phyloP scores from a whole-genome alignment of 2,113 vertebrate genomes.

The Cariama cristata region DNA sequence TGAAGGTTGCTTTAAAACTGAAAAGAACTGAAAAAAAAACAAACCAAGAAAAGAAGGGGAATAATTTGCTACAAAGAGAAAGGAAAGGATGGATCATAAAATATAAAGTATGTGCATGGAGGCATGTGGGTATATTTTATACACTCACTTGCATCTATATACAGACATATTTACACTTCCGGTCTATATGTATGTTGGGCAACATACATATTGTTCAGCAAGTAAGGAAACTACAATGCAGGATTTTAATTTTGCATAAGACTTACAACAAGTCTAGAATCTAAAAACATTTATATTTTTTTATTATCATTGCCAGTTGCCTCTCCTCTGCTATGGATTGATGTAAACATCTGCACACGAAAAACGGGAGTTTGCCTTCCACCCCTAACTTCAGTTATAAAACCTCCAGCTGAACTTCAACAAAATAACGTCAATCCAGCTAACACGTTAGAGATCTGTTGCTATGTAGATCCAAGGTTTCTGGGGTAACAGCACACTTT shows the following conservation, averaged over 20 bases:
- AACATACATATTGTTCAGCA: neutral
- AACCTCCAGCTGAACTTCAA: neutral
- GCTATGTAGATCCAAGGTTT: neutral
- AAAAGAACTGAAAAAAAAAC: neutral
- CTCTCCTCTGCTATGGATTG: neutral
- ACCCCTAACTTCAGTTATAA: neutral
- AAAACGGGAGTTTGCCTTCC: neutral
- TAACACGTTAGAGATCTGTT: neutral
- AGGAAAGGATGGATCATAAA: neutral
- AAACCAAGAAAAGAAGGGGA: neutral
- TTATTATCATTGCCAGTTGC: neutral
- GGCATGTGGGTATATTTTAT: neutral
- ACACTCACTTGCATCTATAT: neutral
- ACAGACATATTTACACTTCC: neutral
- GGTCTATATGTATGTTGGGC: neutral
- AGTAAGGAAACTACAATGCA: neutral
- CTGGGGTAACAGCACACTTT: neutral
- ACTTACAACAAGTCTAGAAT: neutral
- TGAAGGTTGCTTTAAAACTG: neutral
- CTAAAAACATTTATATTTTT: neutral
- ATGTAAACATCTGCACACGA: neutral
- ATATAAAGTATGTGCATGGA: neutral
- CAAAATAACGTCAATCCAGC: neutral
- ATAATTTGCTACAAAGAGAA: neutral
- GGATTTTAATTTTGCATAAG: neutral